phyloP scores from a whole-genome alignment of 2,888 invertebrate species.

The Caprella mutica region DNA sequence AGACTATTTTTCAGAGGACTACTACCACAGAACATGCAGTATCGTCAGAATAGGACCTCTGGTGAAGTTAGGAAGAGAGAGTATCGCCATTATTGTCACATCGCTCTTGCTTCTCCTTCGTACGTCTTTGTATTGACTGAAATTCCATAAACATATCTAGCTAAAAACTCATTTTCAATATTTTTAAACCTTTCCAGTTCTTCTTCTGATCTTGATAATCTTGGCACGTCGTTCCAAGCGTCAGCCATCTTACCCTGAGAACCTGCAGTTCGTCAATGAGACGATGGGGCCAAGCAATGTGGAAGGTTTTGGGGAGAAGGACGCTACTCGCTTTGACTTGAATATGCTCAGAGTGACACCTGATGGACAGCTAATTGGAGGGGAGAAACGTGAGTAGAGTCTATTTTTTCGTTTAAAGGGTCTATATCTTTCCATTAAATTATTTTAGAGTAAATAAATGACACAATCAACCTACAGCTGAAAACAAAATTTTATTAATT shows the following conservation, averaged over 20 bases:
- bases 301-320: slow-evolving; percentile 33
- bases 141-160: not conserved
- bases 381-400: slow-evolving; percentile 13
- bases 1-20: slow-evolving; percentile 14
- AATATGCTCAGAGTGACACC: slow-evolving; percentile 29
- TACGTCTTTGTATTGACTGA: slow-evolving; percentile 13
- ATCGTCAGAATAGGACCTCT: slow-evolving; percentile 12
- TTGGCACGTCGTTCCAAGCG: slow-evolving; percentile 22
- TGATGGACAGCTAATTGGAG: slow-evolving; percentile 23
- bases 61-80: slow-evolving; percentile 22
- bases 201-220: slow-evolving; percentile 26
- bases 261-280: slow-evolving; percentile 31
- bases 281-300: slow-evolving; percentile 28
- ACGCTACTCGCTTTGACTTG: slow-evolving; percentile 31
- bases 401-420: no score
- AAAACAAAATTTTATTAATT: no score
- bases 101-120: slow-evolving; percentile 25
- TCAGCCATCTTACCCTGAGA: slow-evolving; percentile 21
- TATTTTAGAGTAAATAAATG: no score
- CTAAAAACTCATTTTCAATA: no score
- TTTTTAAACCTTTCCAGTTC: slow-evolving; percentile 10
- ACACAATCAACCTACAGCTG: no score
- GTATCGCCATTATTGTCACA: slow-evolving; percentile 26
- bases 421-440: no score
- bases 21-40: slow-evolving; percentile 23